Base-by-base conservation (phyloP, 2,113 vertebrate genomes). In the Ammodytes marinus region DNA sequence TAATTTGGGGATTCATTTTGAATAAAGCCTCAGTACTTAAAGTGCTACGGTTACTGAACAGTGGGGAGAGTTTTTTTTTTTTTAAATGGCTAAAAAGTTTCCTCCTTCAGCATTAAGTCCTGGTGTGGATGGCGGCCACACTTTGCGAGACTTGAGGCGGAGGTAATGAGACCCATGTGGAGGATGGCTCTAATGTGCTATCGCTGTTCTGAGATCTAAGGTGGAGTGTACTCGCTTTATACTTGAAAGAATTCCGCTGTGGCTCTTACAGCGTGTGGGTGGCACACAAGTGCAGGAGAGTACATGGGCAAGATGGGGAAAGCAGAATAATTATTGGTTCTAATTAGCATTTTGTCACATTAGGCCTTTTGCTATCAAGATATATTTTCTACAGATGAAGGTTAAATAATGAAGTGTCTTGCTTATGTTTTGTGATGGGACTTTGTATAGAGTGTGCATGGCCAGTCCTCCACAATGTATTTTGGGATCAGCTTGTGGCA, bases 121-220 rank as follows among this genome's bases (percentile, higher is more conserved):
- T 46, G 46, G 46, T 80, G 82, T 81, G 78, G 57, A 69, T 80
- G 50, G 35, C 10, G 54, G 81, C 57, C 45, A 35, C 45, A 58
- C 71, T 43, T 61, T 70, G 60, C 50, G 35, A 76, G 82, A 27
- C 27, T 79, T 27, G 74, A 66, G 84, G 79, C 35, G 15, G 55
- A 81, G 19, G 1, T 85, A 86, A 93, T 85, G 74, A 88, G 80
- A 83, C 52, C 87, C 85, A 88, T 77, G 91, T 84, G 85, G 84
- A 90, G 86, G 75, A 79, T 87, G 89, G 87, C 75, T 43, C 84
- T 93, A 90, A 93, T 92, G 88, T 84, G 71, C 81, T 79, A 86
- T 80, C 79, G 80, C 75, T 85, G 85, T 75, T 79, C 72, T 79
- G 60, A 80, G 74, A 87, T 89, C 74, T 19, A 64, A 84, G 76